A percentile compares a stretch with the other conserved stretches of the same genome.
Conservation (phyloP, 2,113 vertebrate genomes). For the Solea solea region DNA sequence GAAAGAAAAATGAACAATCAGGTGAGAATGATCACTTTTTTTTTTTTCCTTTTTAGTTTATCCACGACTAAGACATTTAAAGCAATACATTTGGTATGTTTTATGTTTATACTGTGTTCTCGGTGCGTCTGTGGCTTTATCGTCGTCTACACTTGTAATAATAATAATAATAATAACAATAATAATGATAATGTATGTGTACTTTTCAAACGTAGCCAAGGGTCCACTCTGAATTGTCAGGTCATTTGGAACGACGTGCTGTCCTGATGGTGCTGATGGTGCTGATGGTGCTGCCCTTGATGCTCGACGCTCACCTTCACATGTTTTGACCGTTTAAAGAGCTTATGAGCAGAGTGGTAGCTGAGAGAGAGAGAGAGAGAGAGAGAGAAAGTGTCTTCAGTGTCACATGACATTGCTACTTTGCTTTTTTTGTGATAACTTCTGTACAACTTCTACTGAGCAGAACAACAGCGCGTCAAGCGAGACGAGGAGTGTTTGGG, state of each 20-base stretch:
- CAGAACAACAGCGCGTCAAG: constrained; percentile 35
- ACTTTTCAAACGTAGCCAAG: constrained; percentile 46
- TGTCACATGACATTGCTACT: constrained; percentile 52
- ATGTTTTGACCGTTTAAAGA: constrained; percentile 44
- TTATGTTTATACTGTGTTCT: constrained; percentile 61
- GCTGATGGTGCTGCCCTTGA: constrained; percentile 47
- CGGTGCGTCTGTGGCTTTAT: constrained; percentile 65
- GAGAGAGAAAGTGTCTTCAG: constrained; percentile 8
- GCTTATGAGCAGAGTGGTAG: constrained; percentile 7
- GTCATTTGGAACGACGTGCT: constrained; percentile 31
- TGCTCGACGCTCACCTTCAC: constrained; percentile 42
- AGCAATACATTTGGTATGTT: constrained; percentile 75
- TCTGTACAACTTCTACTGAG: constrained; percentile 54
- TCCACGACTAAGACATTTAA: constrained; percentile 58
- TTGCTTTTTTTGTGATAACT: constrained; percentile 29
- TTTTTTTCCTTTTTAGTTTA: not conserved
- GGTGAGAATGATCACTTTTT: constrained; percentile 51
- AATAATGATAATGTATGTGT: constrained; percentile 15
- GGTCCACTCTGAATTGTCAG: constrained; percentile 48
- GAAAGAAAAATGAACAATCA: constrained; percentile 50
- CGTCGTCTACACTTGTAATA: constrained; percentile 54
- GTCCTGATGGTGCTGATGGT: constrained; percentile 21
- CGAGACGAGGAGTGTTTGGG: constrained; percentile 36
- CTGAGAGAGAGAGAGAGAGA: constrained; percentile 15
- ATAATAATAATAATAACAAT: not conserved